phyloP scores from a whole-genome alignment of 2,113 vertebrate genomes.

The Hydrolagus affinis region DNA sequence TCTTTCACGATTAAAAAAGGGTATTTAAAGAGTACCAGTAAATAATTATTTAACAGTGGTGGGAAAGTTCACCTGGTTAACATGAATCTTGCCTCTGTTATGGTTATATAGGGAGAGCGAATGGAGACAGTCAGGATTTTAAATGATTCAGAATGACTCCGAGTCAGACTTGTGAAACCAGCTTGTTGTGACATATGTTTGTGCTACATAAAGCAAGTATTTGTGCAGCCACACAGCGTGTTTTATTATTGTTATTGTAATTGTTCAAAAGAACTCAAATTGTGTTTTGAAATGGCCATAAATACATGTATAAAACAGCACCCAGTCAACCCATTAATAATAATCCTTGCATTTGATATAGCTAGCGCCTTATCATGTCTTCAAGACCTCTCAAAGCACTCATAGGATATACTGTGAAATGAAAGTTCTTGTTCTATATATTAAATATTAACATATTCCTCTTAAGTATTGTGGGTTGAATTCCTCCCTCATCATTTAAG shows the following conservation, averaged over 20 bases:
- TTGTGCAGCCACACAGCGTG: background rate
- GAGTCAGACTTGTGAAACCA: background rate
- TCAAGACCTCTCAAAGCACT: too few species aligned
- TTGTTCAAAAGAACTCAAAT: slow-evolving; percentile 11
- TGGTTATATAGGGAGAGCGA: background rate
- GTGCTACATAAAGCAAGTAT: background rate
- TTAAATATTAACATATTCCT: too few species aligned
- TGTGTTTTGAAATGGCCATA: slow-evolving; percentile 1
- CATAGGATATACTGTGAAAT: too few species aligned
- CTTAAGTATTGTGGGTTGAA: too few species aligned
- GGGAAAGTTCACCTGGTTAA: background rate
- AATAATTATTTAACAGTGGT: background rate
- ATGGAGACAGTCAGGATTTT: background rate
- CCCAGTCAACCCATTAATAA: background rate
- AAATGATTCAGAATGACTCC: slow-evolving; percentile 13
- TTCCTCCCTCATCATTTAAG: too few species aligned
- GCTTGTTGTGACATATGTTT: background rate
- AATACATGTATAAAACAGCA: background rate
- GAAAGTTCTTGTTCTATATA: too few species aligned
- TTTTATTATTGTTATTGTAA: slow-evolving; percentile 13
- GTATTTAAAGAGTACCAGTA: background rate
- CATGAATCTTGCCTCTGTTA: slow-evolving; percentile 23
- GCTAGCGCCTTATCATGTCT: too few species aligned
- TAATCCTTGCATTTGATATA: too few species aligned
- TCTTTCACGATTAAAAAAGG: background rate